Conservation (phyloP, 2,888 invertebrate species). For the Theodoxus fluviatilis region DNA sequence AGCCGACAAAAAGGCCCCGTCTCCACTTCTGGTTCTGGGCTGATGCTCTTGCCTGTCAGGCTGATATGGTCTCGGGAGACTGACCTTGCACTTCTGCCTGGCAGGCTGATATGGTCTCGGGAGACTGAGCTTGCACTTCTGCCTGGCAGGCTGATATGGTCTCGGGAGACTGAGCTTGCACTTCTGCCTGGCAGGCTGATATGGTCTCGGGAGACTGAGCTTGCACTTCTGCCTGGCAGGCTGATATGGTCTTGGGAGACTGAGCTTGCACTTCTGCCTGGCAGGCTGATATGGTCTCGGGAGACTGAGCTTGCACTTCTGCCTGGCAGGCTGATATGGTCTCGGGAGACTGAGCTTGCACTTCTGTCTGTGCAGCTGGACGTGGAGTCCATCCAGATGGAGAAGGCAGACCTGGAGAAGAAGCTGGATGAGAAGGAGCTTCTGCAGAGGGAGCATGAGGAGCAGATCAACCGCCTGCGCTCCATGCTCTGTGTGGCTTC, state of each 20-base stretch:
- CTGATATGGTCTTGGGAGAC: too few relatives aligned
- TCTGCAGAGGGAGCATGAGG: slow-evolving; percentile 38
- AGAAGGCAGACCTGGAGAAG: slow-evolving; percentile 50
- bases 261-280: not conserved
- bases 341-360: not conserved
- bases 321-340: not conserved
- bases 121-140: not conserved
- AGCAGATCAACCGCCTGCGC: too few relatives aligned
- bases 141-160: too few relatives aligned
- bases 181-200: too few relatives aligned
- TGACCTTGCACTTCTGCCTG: not conserved
- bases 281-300: not conserved
- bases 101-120: not conserved
- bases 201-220: too few relatives aligned
- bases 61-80: too few relatives aligned
- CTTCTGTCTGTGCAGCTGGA: slow-evolving; percentile 29
- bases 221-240: not conserved
- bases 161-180: too few relatives aligned
- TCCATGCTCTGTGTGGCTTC: too few relatives aligned
- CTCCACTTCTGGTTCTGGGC: too few relatives aligned
- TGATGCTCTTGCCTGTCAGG: too few relatives aligned
- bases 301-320: not conserved
- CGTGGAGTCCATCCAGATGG: slow-evolving; percentile 31
- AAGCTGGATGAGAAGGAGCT: slow-evolving; percentile 53
- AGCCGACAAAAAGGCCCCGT: too few relatives aligned